Conservation (phyloP, 2,888 invertebrate species). For the Melikaiella ostensackeni region DNA sequence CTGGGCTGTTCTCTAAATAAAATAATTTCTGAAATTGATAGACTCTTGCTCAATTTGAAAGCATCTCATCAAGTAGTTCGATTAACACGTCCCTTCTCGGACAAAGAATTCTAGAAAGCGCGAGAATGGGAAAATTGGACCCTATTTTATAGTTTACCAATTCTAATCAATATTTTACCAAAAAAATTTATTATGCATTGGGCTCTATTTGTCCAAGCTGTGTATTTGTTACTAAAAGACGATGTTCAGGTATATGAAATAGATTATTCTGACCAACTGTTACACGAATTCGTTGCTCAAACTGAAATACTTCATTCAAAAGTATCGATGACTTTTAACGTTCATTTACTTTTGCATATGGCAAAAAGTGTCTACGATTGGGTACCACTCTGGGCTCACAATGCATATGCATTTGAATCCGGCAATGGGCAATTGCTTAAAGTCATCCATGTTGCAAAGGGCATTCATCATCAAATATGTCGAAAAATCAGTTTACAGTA, state of each 20-base stretch:
- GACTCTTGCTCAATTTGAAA: neutral
- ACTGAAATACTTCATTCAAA: slow-evolving; percentile 3
- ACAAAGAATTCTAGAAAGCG: slow-evolving; percentile 11
- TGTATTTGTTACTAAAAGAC: slow-evolving; percentile 31
- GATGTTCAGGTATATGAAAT: slow-evolving; percentile 5
- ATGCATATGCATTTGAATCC: slow-evolving; percentile 38
- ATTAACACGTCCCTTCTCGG: neutral
- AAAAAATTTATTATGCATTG: neutral
- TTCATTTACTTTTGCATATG: slow-evolving; percentile 12
- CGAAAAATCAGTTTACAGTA: neutral
- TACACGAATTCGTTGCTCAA: slow-evolving; percentile 25
- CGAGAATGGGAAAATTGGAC: slow-evolving; percentile 10
- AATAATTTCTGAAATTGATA: slow-evolving; percentile 16
- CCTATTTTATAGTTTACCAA: slow-evolving; percentile 1
- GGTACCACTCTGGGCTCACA: slow-evolving; percentile 39
- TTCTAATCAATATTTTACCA: neutral
- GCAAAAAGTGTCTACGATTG: slow-evolving; percentile 24
- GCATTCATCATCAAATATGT: slow-evolving; percentile 28
- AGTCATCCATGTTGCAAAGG: slow-evolving; percentile 21
- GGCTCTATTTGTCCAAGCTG: slow-evolving; percentile 30
- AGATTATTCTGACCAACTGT: slow-evolving; percentile 11
- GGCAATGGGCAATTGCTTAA: slow-evolving; percentile 36
- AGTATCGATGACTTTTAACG: neutral
- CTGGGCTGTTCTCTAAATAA: neutral
- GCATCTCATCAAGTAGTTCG: neutral